These are phyloP conservation scores for Agapornis canus DNA, from an alignment of 2,797 vertebrate species.

Conservation along the genomic window DNA sequence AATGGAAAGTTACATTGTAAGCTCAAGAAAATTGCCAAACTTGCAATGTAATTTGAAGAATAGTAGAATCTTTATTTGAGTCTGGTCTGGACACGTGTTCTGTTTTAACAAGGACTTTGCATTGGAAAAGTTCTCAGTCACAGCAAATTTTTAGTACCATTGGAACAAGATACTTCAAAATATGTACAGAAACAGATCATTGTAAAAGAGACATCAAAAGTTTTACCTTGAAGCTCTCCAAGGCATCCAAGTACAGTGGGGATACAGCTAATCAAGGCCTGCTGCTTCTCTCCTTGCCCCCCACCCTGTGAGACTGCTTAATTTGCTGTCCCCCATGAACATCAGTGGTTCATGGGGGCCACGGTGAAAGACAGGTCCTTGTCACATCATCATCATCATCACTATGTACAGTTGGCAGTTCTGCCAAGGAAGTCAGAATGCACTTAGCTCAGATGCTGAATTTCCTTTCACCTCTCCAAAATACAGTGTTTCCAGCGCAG, in stretches of 20 bases:
- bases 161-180: slow-evolving; percentile 69
- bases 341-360: not conserved
- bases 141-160: slow-evolving; percentile 57
- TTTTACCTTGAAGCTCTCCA: slow-evolving; percentile 36
- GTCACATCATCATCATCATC: slow-evolving; percentile 28
- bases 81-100: slow-evolving; percentile 53
- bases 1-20: slow-evolving; percentile 64
- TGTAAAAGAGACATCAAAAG: slow-evolving; percentile 56
- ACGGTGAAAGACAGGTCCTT: not conserved
- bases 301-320: not conserved
- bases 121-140: slow-evolving; percentile 68
- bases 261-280: not conserved
- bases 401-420: not conserved
- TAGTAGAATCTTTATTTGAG: slow-evolving; percentile 52
- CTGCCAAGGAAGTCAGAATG: slow-evolving; percentile 14
- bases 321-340: not conserved
- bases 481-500: slow-evolving; percentile 29
- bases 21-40: slow-evolving; percentile 63
- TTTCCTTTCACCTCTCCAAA: slow-evolving; percentile 54
- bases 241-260: not conserved
- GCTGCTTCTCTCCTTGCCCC: not conserved
- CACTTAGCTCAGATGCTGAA: slow-evolving; percentile 36
- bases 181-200: slow-evolving; percentile 53
- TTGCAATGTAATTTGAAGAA: slow-evolving; percentile 53
- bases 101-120: slow-evolving; percentile 71